Conservation (phyloP, 2,797 vertebrate genomes). For the Phoeniculus purpureus region DNA sequence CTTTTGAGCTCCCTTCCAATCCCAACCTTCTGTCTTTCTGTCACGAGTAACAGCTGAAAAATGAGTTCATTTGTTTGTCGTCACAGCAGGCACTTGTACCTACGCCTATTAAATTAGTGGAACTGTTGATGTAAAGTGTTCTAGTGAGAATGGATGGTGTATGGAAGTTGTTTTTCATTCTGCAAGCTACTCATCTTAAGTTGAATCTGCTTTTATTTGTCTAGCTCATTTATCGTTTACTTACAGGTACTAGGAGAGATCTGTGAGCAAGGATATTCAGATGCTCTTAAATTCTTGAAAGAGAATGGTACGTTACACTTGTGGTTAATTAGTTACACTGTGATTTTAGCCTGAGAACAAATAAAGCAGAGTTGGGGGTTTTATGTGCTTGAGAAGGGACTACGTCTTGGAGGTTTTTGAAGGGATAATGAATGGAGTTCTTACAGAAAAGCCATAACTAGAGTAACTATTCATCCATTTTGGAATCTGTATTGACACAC, state of each 20-base stretch:
- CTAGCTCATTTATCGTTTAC: neutral
- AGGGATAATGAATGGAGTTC: neutral
- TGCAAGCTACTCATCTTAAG: neutral
- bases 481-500: neutral
- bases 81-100: neutral
- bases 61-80: neutral
- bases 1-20: no score
- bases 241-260: slow-evolving; percentile 87
- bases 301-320: slow-evolving; percentile 83
- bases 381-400: neutral
- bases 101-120: neutral
- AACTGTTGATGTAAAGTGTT: neutral
- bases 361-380: neutral
- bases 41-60: neutral
- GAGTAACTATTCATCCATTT: neutral
- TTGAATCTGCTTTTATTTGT: neutral
- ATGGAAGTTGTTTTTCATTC: neutral
- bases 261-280: slow-evolving; percentile 91
- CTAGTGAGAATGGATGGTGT: neutral
- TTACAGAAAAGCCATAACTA: neutral
- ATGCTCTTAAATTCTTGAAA: slow-evolving; percentile 87
- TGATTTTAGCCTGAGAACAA: neutral
- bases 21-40: no score
- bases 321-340: neutral
- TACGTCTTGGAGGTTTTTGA: neutral